Evolutionary conservation across 2,888 invertebrate genomes (phyloP), one percentile per base, ranked within the genome.

Genomic region (Lacanobia oleracea): DNA sequence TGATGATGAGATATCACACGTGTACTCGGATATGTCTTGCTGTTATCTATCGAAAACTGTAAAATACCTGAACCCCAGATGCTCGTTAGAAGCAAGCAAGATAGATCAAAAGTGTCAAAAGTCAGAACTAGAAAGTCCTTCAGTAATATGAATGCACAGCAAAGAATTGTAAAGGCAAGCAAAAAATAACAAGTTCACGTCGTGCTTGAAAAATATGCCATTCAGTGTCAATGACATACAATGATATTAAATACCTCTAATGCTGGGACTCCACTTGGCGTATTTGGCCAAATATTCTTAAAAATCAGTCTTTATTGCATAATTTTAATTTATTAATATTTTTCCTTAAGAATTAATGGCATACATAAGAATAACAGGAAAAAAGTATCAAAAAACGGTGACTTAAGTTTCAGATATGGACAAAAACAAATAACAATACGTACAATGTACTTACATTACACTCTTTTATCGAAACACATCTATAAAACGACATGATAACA

Each of bases 401-500:
- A 40, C 16, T 18, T 18, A 45, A 75, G 27, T 73, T 9, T 59
- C 27, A 21, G 23, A 21, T 45, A 67, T 23, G 50, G 27, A 51
- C 7, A 67, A 67, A 37, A 59, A 51, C 33, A 75, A 8, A 16
- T 48, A 18, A 57, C 12, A 37, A 27, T 40, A 40, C 57, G 45
- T 33, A 45, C 8, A n/a, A 59, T n/a, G 8, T 73, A 76, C 73
- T 73, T 76, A 73, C 73, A 59, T 45, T 65, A 23, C 4, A 43
- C 2, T 37, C 23, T 1, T 53, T 67, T 73, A 73, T 67, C 27
- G 16, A 21, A 67, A 51, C 76, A 67, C 51, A 53, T 68, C 1
- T 40, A 67, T 21, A 21, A 14, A 37, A 67, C 43, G 67, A 59
- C 14, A 59, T 12, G 43, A 76, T 67, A 56, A 48, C 40, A 63